Evolutionary conservation across 2,113 vertebrate genomes (phyloP).

Genomic region (Callipepla californica): DNA sequence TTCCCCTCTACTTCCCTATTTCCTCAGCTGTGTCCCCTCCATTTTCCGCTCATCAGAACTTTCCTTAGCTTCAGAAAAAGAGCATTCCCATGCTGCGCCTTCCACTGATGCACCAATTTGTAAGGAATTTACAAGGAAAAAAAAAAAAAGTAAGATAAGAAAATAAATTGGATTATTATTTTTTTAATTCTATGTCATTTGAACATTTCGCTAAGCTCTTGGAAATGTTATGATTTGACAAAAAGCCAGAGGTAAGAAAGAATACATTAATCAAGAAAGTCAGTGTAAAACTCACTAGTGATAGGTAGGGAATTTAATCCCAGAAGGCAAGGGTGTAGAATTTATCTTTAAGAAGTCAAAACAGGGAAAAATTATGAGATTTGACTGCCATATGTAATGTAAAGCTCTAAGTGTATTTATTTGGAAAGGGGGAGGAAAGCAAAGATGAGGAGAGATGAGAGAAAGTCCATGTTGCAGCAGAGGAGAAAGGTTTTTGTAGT

Average conservation of each 20-base stretch:
- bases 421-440: neutral
- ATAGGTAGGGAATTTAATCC: neutral
- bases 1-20: neutral
- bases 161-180: neutral
- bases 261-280: neutral
- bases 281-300: neutral
- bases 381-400: neutral
- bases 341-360: neutral
- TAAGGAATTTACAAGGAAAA: neutral
- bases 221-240: neutral
- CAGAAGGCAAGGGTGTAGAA: neutral
- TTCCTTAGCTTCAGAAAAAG: neutral
- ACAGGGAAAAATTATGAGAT: neutral
- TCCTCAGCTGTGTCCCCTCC: neutral
- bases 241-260: neutral
- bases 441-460: neutral
- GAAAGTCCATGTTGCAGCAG: neutral
- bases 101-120: neutral
- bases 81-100: fast-evolving
- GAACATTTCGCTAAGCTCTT: neutral
- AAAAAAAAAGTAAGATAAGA: neutral
- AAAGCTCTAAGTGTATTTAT: neutral
- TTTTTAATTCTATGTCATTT: neutral
- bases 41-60: neutral
- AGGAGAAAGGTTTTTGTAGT: neutral